Conservation (phyloP, 2,888 invertebrate genomes). For the Ornithoptera alexandrae region DNA sequence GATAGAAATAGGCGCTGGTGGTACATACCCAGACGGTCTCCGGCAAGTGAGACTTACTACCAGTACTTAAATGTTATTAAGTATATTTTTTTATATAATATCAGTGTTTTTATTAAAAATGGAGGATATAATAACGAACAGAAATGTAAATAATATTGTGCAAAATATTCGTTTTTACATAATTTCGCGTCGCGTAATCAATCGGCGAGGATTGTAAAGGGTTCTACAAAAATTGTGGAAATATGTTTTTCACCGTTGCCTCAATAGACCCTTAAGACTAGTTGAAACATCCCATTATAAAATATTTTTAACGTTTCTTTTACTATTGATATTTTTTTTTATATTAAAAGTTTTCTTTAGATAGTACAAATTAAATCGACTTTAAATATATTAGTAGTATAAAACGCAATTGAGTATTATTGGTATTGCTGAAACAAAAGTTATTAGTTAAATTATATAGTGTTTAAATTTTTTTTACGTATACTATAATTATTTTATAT, state of each 20-base stretch:
- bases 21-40: too few species aligned
- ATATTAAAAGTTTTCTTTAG: too few species aligned
- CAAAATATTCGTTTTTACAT: neutral
- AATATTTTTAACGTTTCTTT: neutral
- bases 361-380: too few species aligned
- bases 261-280: constrained; percentile 1
- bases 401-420: too few species aligned
- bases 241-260: constrained; percentile 1
- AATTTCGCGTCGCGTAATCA: neutral
- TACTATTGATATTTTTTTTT: too few species aligned
- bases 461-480: too few species aligned
- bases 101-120: neutral
- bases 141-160: neutral
- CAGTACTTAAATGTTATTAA: neutral
- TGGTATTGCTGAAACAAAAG: too few species aligned
- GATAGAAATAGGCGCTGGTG: too few species aligned
- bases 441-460: too few species aligned
- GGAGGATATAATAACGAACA: neutral
- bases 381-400: too few species aligned
- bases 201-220: constrained; percentile 2
- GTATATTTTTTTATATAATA: neutral
- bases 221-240: constrained; percentile 11
- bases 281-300: constrained; percentile 8
- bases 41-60: too few species aligned
- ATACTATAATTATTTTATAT: too few species aligned